A percentile compares a stretch with the other conserved stretches of the same genome.
Conservation (phyloP, 2,888 invertebrate genomes). For the Limulus polyphemus region DNA sequence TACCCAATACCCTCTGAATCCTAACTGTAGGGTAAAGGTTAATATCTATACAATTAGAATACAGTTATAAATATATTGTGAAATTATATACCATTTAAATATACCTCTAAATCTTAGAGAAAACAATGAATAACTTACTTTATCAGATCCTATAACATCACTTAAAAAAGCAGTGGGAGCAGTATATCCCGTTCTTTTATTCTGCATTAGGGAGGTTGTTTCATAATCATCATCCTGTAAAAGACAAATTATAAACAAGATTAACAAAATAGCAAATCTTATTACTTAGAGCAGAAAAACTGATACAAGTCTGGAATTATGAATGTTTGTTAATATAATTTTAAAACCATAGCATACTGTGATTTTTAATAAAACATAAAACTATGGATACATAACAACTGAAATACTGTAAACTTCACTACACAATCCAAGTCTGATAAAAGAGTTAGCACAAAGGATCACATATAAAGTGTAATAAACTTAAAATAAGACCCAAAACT, state of each 20-base stretch:
- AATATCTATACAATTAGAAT: no score
- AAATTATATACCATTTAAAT: background rate
- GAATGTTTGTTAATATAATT: background rate
- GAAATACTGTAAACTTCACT: no score
- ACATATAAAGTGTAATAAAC: no score
- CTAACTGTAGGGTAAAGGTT: no score
- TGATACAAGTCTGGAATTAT: background rate
- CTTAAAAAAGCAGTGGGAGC: slow-evolving; percentile 79
- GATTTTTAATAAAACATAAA: no score
- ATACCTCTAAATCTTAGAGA: slow-evolving; percentile 5
- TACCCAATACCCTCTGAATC: no score
- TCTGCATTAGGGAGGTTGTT: slow-evolving; percentile 35
- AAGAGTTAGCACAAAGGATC: no score
- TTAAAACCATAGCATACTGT: no score
- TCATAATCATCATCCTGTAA: slow-evolving; percentile 72
- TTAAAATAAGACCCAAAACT: no score
- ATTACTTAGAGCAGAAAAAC: background rate
- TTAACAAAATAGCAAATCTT: background rate
- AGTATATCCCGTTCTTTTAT: slow-evolving; percentile 62
- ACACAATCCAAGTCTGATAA: no score
- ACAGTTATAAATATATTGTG: background rate
- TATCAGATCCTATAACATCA: slow-evolving; percentile 69
- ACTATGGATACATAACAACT: no score
- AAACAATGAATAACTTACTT: slow-evolving; percentile 30
- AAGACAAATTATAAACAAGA: slow-evolving; percentile 22